phyloP scores from a whole-genome alignment of 2,113 vertebrate genomes.

The Podarcis cretensis region DNA sequence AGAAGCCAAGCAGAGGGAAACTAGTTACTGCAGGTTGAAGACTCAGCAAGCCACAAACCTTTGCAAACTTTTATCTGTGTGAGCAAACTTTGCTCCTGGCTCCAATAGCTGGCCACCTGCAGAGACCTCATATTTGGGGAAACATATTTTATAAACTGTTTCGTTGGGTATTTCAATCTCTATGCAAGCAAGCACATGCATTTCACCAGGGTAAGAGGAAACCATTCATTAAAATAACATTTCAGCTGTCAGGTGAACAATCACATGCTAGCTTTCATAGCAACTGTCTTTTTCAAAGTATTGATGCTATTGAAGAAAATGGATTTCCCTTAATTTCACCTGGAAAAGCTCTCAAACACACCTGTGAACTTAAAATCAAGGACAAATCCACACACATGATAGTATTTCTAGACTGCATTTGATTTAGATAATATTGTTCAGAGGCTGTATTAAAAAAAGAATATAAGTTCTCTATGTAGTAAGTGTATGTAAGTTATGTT shows the following conservation, averaged over 20 bases:
- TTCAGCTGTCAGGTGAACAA: background rate
- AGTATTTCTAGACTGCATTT: conserved; percentile 32
- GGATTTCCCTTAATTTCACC: conserved; percentile 2
- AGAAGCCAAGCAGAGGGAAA: background rate
- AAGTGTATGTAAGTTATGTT: background rate
- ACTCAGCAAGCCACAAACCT: background rate
- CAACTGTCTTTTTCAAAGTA: background rate
- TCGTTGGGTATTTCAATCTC: background rate
- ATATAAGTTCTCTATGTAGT: too few species aligned
- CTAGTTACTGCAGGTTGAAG: background rate
- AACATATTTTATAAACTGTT: conserved; percentile 2
- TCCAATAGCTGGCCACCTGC: conserved; percentile 1
- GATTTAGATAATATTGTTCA: background rate
- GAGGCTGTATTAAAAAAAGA: background rate
- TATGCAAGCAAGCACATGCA: background rate
- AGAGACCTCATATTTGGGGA: background rate
- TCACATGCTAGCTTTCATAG: background rate
- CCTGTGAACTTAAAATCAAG: conserved; percentile 47
- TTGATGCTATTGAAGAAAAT: conserved; percentile 21
- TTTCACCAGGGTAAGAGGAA: background rate
- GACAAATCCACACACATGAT: conserved; percentile 14
- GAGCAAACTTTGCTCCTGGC: background rate
- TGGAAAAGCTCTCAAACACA: conserved; percentile 43
- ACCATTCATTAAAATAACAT: background rate
- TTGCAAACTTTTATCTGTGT: background rate